Evolutionary conservation across 2,113 vertebrate species (phyloP).

Genomic region (Ciconia boyciana): DNA sequence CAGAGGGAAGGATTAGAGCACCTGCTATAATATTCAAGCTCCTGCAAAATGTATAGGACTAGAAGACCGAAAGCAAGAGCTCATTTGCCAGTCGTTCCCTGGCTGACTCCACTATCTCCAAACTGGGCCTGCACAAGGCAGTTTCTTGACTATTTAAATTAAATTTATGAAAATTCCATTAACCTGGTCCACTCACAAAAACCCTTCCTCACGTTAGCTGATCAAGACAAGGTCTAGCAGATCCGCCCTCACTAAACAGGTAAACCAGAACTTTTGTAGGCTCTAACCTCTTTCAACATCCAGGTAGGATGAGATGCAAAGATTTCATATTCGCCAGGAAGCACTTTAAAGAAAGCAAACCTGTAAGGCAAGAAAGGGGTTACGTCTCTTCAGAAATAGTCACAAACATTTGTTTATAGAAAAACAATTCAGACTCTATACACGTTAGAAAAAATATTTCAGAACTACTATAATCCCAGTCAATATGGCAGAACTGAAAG

Average conservation of each 20-base stretch:
- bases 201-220: background rate
- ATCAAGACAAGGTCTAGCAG: background rate
- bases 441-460: background rate
- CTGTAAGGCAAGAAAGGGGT: conserved; percentile 67
- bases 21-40: background rate
- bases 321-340: conserved; percentile 93
- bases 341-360: conserved; percentile 93
- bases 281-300: conserved; percentile 87
- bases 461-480: background rate
- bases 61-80: background rate
- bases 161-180: background rate
- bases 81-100: background rate
- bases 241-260: background rate
- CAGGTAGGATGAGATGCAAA: conserved; percentile 90
- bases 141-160: background rate
- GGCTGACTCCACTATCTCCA: background rate
- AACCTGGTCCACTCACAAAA: background rate
- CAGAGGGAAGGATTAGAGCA: background rate
- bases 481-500: background rate
- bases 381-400: background rate
- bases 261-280: background rate
- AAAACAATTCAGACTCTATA: background rate
- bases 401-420: background rate
- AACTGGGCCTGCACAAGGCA: rapidly evolving
- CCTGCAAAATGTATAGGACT: background rate